Evolutionary conservation across 2,797 vertebrate genomes (phyloP).

Genomic region (Siniperca undulata): DNA sequence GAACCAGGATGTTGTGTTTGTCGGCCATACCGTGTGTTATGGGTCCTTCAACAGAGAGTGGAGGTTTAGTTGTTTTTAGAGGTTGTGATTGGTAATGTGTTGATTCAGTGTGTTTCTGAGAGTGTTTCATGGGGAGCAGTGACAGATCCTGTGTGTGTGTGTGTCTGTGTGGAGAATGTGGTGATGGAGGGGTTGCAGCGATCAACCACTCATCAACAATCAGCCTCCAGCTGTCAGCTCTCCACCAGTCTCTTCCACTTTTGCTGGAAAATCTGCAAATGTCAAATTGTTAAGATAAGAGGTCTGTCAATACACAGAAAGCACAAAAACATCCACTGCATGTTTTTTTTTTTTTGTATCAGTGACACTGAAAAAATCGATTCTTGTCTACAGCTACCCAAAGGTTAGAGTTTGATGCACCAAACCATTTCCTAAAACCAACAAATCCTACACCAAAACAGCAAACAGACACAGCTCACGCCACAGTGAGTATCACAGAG

Average conservation of each 20-base stretch:
- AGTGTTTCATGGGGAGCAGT: slow-evolving; percentile 16
- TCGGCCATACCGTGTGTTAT: slow-evolving; percentile 3
- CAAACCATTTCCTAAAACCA: slow-evolving; percentile 10
- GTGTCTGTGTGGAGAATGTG: slow-evolving; percentile 5
- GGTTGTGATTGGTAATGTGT: slow-evolving; percentile 29
- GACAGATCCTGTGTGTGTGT: background rate
- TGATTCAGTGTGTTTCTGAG: slow-evolving; percentile 21
- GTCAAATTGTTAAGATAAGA: slow-evolving; percentile 31
- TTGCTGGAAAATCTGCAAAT: slow-evolving; percentile 36
- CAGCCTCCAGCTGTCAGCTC: slow-evolving; percentile 48
- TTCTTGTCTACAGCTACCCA: background rate
- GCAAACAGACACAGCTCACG: slow-evolving; percentile 3
- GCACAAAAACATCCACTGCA: background rate
- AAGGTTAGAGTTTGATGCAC: slow-evolving; percentile 1
- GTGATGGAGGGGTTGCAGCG: slow-evolving; percentile 19
- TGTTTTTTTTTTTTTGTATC: slow-evolving; percentile 6
- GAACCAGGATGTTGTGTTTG: slow-evolving; percentile 12
- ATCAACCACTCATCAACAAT: slow-evolving; percentile 50
- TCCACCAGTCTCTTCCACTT: slow-evolving; percentile 33
- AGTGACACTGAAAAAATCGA: background rate
- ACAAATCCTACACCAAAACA: background rate
- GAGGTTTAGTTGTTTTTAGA: slow-evolving; percentile 30
- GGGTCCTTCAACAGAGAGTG: slow-evolving; percentile 19
- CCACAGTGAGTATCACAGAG: background rate
- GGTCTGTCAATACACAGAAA: slow-evolving; percentile 11